Percentiles rank a stretch among this genome's conserved stretches.
phyloP scores from a whole-genome alignment of 1,140 invertebrate genomes.

The Rhagoletis pomonella region DNA sequence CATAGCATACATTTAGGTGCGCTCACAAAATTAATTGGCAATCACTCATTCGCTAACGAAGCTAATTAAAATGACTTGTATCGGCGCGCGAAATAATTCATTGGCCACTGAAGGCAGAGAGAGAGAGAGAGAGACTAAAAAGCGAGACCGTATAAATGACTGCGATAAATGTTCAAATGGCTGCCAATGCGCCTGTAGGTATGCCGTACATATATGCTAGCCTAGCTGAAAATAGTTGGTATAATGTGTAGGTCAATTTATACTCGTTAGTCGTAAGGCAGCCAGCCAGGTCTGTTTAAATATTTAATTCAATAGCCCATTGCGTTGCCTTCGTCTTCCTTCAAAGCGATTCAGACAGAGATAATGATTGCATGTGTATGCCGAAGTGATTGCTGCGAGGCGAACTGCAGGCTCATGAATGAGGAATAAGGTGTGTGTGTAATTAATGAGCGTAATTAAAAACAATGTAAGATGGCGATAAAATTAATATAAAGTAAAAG shows the following conservation, averaged over 20 bases:
- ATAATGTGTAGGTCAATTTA: background rate
- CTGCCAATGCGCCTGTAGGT: background rate
- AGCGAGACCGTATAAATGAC: background rate
- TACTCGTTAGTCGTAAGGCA: no score
- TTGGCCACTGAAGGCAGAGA: background rate
- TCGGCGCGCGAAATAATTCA: background rate
- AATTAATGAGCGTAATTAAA: constrained; percentile 8
- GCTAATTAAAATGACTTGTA: constrained; percentile 34
- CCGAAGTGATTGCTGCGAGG: background rate
- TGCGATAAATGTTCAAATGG: background rate
- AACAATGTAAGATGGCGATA: constrained; percentile 4
- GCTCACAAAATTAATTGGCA: constrained; percentile 43
- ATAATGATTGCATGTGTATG: background rate
- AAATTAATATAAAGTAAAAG: background rate
- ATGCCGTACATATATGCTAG: background rate
- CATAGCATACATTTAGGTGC: constrained; percentile 23
- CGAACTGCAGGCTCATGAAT: background rate
- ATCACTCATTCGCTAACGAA: constrained; percentile 32
- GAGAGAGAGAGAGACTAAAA: background rate
- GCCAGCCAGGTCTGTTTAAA: background rate
- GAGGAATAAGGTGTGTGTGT: background rate
- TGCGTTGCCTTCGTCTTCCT: background rate
- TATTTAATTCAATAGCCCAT: background rate
- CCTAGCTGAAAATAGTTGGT: background rate
- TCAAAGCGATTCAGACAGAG: background rate